Evolutionary conservation across 2,888 invertebrate genomes (phyloP), one percentile per base, ranked within the genome.

Genomic region (Tridacna crocea): DNA sequence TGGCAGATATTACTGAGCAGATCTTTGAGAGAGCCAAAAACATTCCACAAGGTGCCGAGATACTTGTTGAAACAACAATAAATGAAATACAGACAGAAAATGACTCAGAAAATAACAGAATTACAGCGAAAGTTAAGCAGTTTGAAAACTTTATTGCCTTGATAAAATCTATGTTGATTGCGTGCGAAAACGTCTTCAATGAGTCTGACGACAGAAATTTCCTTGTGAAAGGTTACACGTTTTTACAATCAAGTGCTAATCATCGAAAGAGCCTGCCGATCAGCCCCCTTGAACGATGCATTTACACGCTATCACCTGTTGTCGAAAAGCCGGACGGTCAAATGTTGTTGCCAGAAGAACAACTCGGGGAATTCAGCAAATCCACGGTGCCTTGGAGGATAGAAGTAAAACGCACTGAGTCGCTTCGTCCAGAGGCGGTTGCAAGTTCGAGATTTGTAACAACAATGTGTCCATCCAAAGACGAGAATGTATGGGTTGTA

Each of bases 401-500:
- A 12, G 87, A 87, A 26, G 87, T 87, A 12, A 82, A 80, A 46
- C 61, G 87, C 19, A 84, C 73, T 3, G 87, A 74, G 6, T 87
- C 87, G 48, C 51, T 87, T 46, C 78, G 79, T 27, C 87, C 87
- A n/a, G 84, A 87, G 22, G 75, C 84, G 13, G 78, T 84, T 10
- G 82, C 81, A 0, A 84, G 82, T 75, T 78, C 82, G 15, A 78
- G 87, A 60, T 87, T 87, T 58, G 84, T 87, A 15, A 87, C 84
- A 2, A 79, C 87, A 55, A 84, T 87, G 82, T 87, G 87, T 51
- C 68, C 80, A 4, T 82, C 77, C 8, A 47, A 66, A 10, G 79
- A 87, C 19, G 80, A 84, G 27, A 47, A 79, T 10, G 82, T 77
- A 17, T 87, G 87, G 87, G 84, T 84, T 12, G 82, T 84, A 8